Base-by-base conservation (phyloP, 2,113 vertebrate species). In the Pelobates fuscus region DNA sequence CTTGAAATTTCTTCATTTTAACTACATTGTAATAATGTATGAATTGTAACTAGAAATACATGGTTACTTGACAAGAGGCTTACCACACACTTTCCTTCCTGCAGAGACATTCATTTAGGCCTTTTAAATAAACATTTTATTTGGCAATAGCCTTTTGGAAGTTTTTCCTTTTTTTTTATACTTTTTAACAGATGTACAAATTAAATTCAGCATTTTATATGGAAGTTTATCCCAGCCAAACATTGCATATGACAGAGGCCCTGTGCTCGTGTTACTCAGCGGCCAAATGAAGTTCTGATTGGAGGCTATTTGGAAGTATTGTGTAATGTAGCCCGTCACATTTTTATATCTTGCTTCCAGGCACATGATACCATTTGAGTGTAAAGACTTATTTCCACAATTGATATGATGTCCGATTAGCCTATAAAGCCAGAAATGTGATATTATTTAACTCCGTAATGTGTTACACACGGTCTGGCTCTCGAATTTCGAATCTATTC, bases 121-220 rank as follows among this genome's bases (percentile, higher is more conserved):
- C 27, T 68, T 49, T 27, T 58, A 46, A 11, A 64, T 57, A 74
- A 66, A 67, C 62, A 66, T 75, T 65, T 57, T 21, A 52, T 72
- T 72, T 72, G 70, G 70, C 70, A 12, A 25, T 20, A 3, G 20
- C 3, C 5, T 37, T 72, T 41, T 23, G 20, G 60, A 54, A 17
- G 18, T 30, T 54, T 37, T 18, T 4, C 27, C 5, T 52, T 52
- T 71, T 71, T 49, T 3, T 32, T 10, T 55, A 2, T 43, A 20
- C 27, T 75, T 44, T 75, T 44, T 26, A 25, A 75, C 52, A 66
- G 37, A 75, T 60, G 64, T 49, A 59, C 25, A 67, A 67, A 49
- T 76, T 67, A 67, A 60, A 67, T 67, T 60, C 55, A 32, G 63
- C 18, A n/a, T 67, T 67, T 67, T 67, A 67, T 49, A 76, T 67